phyloP scores from a whole-genome alignment of 1,140 invertebrate genomes.

The Drosophila rhopaloa region DNA sequence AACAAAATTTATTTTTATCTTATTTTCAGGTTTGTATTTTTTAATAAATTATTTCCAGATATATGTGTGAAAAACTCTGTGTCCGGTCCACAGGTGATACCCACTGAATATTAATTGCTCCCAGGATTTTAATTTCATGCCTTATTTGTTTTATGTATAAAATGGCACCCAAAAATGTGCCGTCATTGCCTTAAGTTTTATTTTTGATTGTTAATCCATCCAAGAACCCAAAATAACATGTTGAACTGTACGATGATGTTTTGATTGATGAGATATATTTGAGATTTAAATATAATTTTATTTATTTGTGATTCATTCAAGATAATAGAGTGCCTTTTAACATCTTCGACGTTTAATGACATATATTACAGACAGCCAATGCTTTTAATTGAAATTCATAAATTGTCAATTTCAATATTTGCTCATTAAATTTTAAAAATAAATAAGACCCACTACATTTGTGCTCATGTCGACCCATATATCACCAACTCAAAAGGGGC shows the following conservation, averaged over 20 bases:
- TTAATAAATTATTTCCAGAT: slow-evolving; percentile 43
- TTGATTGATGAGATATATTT: background rate
- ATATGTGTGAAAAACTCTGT: slow-evolving; percentile 10
- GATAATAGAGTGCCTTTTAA: background rate
- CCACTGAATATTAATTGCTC: slow-evolving; percentile 4
- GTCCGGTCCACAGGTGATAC: slow-evolving; percentile 24
- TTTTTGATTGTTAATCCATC: slow-evolving; percentile 1
- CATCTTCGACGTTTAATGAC: background rate
- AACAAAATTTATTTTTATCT: slow-evolving; percentile 47
- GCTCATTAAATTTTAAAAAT: no score
- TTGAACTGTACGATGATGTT: slow-evolving; percentile 3
- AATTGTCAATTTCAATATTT: background rate
- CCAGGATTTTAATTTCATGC: slow-evolving; percentile 12
- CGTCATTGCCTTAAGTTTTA: background rate
- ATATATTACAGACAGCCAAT: background rate
- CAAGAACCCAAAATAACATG: background rate
- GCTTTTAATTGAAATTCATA: background rate
- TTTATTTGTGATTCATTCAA: background rate
- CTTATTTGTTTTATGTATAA: slow-evolving; percentile 4
- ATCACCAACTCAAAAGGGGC: background rate
- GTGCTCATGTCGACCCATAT: background rate
- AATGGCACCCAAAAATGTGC: background rate
- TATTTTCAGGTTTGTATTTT: slow-evolving; percentile 24
- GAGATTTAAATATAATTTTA: background rate
- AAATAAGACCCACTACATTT: background rate